Evolutionary conservation across 2,888 invertebrate genomes (phyloP).

Genomic region (Adineta ricciae): DNA sequence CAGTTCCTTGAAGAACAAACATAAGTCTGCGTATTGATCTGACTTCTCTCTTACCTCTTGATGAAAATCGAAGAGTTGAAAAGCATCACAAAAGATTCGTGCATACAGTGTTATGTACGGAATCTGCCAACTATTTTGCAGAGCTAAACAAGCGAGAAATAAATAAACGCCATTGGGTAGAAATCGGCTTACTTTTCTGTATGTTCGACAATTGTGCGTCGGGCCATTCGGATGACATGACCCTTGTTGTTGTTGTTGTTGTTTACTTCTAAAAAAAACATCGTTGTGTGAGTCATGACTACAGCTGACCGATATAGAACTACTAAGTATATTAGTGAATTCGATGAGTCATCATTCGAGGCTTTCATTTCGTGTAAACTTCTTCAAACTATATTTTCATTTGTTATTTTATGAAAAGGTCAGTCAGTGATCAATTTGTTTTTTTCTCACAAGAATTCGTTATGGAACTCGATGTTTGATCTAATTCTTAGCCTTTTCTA

Average conservation of each 20-base stretch:
- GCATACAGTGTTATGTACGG: background rate
- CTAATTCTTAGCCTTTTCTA: background rate
- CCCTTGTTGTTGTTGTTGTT: background rate
- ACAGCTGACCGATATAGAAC: background rate
- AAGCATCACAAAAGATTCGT: conserved; percentile 13
- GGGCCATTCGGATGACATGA: conserved; percentile 3
- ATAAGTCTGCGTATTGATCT: background rate
- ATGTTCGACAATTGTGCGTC: conserved; percentile 3
- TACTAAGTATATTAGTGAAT: background rate
- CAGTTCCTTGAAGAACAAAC: background rate
- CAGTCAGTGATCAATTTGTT: background rate
- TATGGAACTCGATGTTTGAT: background rate
- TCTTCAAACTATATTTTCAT: background rate
- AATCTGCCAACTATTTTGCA: conserved; percentile 17
- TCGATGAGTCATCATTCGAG: background rate
- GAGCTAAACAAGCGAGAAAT: background rate
- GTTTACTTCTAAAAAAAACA: conserved; percentile 2
- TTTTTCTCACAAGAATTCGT: background rate
- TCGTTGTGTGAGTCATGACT: background rate
- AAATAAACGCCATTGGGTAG: background rate
- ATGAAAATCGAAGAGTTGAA: conserved; percentile 9
- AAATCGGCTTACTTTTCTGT: background rate
- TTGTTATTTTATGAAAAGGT: background rate
- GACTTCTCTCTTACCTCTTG: background rate
- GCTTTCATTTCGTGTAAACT: background rate